Base-by-base conservation (phyloP, 2,797 vertebrate genomes). In the Ptychadena robeensis region DNA sequence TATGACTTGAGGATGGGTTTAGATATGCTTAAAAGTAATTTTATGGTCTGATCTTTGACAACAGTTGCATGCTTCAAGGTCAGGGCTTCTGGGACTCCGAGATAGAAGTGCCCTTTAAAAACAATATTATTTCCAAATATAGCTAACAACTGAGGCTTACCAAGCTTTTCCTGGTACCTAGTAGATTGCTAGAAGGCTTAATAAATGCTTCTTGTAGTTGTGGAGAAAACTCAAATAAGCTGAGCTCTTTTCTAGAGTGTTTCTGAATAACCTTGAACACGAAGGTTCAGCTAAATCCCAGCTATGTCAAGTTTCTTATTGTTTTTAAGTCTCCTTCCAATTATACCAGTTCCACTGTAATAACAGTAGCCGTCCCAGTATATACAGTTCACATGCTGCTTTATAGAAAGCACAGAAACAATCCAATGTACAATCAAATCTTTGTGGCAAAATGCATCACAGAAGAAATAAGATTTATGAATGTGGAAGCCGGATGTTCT, bases 251-350 rank as follows among this genome's bases (percentile, higher is more conserved):
- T 30, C 22, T 76, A 18, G 9, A 32, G n/a, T 64, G 1, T 70
- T 70, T 82, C 30, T 65, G 4, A 72, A 37, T 83, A 57, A 79
- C 67, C 73, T 61, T 32, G 67, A 77, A 35, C 67, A 7, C 59
- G 37, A 7, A 40, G 59, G 82, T 83, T 72, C 38, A 67, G 44
- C 63, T 15, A 59, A 83, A 66, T 83, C 61, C 75, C 63, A 73
- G 69, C 34, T 12, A 73, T 83, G 69, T 83, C 75, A 73, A 65
- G 61, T 57, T 61, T 63, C 66, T 79, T 79, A 79, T 79, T 79
- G 63, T 31, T 74, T 66, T 82, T 74, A 61, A 73, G 34, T 79
- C 82, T 79, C 75, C 57, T 67, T 67, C 37, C 75, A 72, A 73
- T 79, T 73, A 79, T 61, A 73, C 40, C 28, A 61, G 61, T 37